Base-by-base conservation (phyloP, 2,113 vertebrate genomes). In the Camelus bactrianus region DNA sequence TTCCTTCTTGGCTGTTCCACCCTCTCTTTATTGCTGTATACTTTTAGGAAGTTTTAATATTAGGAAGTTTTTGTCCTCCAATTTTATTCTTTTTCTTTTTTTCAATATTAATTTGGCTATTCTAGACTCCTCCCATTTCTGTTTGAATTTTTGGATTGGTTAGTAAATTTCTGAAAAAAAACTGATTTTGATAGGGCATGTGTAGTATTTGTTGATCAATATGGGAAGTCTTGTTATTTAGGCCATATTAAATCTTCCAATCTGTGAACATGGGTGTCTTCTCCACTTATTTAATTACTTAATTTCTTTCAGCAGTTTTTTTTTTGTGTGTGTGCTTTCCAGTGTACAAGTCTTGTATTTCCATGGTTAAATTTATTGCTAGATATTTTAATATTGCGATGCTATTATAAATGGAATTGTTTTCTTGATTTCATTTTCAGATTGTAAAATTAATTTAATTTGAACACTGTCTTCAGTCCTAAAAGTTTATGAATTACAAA, bases 391-490 rank as follows among this genome's bases (percentile, higher is more conserved):
- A 46, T 52, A 85, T 16, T 89, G 64, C 75, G 8, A 22, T 32
- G 3, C 14, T 52, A 67, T 72, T 91, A 30, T 50, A 58, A 65
- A 26, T 82, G 4, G 12, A 93, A 50, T 65, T 86, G 6, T 54
- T 81, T 87, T 93, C 50, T 81, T 67, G 28, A 70, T 69, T 94
- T 58, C 28, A 32, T 80, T 85, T 89, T 54, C 8, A 65, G n/a
- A 8, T 13, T 67, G 1, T 46, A 85, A 67, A 30, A 67, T 67
- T 64, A 62, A 79, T 52, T 77, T 48, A 83, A 85, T 46, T 72
- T 75, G n/a, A 84, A 24, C 4, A 52, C 13, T 56, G 2, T 22
- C 22, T 1, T 76, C 8, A 30, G 14, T 72, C 8, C 30, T 84
- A 38, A 91, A 88, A 72, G 35, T 54, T 35, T 79, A 67, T 32